These are phyloP conservation scores for Phalacrocorax aristotelis DNA, from an alignment of 2,113 vertebrate genomes.

Conservation along the genomic window DNA sequence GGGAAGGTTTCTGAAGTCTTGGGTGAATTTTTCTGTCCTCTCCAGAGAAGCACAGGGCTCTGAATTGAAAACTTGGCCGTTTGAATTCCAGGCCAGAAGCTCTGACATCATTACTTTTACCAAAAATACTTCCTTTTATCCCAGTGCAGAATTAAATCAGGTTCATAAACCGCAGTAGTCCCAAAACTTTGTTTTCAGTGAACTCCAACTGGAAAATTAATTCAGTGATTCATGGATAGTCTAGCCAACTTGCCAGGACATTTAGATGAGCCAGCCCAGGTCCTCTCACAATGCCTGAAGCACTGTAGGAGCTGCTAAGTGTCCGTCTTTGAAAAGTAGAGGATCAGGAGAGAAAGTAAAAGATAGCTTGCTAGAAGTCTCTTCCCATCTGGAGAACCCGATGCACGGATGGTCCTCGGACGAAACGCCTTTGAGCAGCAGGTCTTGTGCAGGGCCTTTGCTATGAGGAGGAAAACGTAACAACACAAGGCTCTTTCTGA, in stretches of 20 bases:
- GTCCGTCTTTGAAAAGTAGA: neutral
- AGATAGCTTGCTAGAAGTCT: neutral
- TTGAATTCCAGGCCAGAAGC: neutral
- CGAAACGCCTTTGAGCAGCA: neutral
- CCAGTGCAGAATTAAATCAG: neutral
- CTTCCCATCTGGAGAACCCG: neutral
- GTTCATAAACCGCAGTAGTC: neutral
- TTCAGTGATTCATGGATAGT: neutral
- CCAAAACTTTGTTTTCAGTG: neutral
- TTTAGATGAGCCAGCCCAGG: neutral
- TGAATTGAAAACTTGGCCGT: neutral
- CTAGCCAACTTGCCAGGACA: neutral
- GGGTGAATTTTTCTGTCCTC: neutral
- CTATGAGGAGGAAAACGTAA: neutral
- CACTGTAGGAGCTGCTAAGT: neutral
- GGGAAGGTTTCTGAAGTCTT: neutral
- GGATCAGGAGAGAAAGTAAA: neutral
- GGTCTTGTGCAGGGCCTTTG: neutral
- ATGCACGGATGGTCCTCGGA: neutral
- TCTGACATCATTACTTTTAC: neutral
- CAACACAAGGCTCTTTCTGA: neutral
- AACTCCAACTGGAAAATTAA: neutral
- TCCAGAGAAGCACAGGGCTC: neutral
- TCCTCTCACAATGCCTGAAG: neutral
- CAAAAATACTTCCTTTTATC: neutral